Evolutionary conservation across 1,140 invertebrate genomes (phyloP).

Genomic region (Himalopsyche phryganea): DNA sequence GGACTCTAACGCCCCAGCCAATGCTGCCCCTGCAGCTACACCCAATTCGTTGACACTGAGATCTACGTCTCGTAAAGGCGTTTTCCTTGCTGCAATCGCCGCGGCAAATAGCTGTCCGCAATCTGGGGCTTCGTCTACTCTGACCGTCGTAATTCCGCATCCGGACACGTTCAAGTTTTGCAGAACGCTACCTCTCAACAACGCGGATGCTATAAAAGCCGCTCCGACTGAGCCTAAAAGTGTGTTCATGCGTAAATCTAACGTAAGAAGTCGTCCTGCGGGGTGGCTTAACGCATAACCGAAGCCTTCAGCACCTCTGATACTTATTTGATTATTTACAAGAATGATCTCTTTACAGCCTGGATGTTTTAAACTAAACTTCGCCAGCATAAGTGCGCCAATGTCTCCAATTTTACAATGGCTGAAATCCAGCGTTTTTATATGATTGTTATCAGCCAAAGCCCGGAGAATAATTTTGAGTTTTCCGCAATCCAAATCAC

Average conservation of each 20-base stretch:
- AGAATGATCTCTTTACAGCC: slow-evolving; percentile 44
- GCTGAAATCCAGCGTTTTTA: slow-evolving; percentile 50
- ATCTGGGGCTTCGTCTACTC: slow-evolving; percentile 16
- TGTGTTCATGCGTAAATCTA: slow-evolving; percentile 48
- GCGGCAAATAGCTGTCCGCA: slow-evolving; percentile 24
- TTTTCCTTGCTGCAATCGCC: slow-evolving; percentile 26
- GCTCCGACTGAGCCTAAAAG: slow-evolving; percentile 46
- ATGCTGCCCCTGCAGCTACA: slow-evolving; percentile 22
- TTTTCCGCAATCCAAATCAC: slow-evolving; percentile 49
- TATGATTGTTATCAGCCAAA: slow-evolving; percentile 29
- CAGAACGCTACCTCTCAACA: slow-evolving; percentile 48
- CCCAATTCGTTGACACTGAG: slow-evolving; percentile 31
- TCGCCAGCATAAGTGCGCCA: slow-evolving; percentile 44
- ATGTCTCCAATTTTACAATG: slow-evolving; percentile 51
- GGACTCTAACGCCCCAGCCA: slow-evolving; percentile 20
- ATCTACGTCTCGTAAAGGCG: slow-evolving; percentile 26
- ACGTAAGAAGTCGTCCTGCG: slow-evolving; percentile 39
- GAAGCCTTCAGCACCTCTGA: slow-evolving; percentile 43
- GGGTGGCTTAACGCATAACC: slow-evolving; percentile 43
- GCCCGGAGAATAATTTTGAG: slow-evolving; percentile 43
- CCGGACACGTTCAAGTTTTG: slow-evolving; percentile 39
- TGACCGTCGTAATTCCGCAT: slow-evolving; percentile 16
- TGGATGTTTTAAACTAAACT: slow-evolving; percentile 46
- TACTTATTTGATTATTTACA: slow-evolving; percentile 47
- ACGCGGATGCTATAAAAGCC: slow-evolving; percentile 43